Evolutionary conservation across 1,140 invertebrate genomes (phyloP), one percentile per base, ranked within the genome.

Genomic region (Magallana ariakensis): DNA sequence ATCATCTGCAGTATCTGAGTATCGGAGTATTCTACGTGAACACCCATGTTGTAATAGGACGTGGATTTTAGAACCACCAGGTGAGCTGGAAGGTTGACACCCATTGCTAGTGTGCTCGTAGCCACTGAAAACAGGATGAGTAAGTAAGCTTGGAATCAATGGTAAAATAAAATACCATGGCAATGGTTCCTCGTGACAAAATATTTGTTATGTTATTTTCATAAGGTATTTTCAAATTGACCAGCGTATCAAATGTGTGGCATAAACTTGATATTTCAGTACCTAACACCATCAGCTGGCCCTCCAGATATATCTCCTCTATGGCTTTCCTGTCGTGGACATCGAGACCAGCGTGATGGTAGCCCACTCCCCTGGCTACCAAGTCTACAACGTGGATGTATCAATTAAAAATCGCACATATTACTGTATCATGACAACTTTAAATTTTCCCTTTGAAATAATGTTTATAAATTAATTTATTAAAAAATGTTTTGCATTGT

Each of bases 51-150:
- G 92, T 97, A 97, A 87, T 96, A 96, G 90, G 96, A 95, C 0
- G 97, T 98, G 16, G 97, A 97, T 93, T 97, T 97, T n/a, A 98
- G 95, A 10, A 98, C 96, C 1, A 97, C 97, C 19, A 97, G 94
- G 94, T 97, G 97, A 4, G 97, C 97, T 10, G 97, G 97, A 16
- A 98, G 94, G 94, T 98, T 97, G 0, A 98, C 97, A 26, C 97
- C 97, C 96, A 97, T 97, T 7, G 97, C 97, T 95, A 95, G 87
- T 3, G 95, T 95, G 87, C 92, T 94, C 10, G 95, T 95, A 3
- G 94, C 91, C 82, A 94, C 94, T 95, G 84, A 80, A 88, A 90
- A 56, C 85, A 57, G 87, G 54, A 55, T 26, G 33, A 4, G 33
- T 46, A 46, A 5, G 33, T 46, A 46, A 46, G 33, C 33, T 46